A percentile compares a stretch with the other conserved stretches of the same genome.
phyloP scores from a whole-genome alignment of 2,797 vertebrate genomes.

The Dermochelys coriacea region DNA sequence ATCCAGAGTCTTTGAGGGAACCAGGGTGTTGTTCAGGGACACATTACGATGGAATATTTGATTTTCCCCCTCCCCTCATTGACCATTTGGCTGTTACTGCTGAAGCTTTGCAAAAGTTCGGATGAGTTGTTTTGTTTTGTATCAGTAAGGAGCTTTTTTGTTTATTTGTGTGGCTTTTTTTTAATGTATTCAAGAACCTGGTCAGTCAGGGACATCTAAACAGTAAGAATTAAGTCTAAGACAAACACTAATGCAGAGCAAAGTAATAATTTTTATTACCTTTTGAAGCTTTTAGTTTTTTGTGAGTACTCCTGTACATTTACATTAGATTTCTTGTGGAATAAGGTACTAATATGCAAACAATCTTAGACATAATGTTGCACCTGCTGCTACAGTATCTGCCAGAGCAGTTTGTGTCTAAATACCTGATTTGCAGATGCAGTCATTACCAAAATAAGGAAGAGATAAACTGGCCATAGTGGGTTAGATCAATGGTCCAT shows the following conservation, averaged over 20 bases:
- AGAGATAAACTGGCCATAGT: neutral
- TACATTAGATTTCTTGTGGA: neutral
- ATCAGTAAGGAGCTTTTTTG: neutral
- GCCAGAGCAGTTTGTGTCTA: neutral
- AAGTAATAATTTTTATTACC: neutral
- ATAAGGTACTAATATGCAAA: neutral
- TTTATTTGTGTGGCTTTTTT: neutral
- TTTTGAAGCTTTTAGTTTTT: neutral
- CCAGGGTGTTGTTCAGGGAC: neutral
- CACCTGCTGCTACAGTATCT: neutral
- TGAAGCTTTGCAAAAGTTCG: neutral
- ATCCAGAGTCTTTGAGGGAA: conserved; percentile 1
- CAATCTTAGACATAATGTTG: neutral
- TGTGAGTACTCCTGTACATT: neutral
- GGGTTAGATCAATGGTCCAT: neutral
- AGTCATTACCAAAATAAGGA: neutral
- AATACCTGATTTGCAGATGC: neutral
- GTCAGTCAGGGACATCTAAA: neutral
- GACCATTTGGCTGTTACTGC: neutral
- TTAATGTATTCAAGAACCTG: rapidly evolving
- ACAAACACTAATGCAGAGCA: neutral
- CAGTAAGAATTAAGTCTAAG: neutral
- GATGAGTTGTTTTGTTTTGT: neutral
- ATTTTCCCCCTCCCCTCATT: neutral
- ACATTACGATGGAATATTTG: neutral